A percentile compares a stretch with the other conserved stretches of the same genome.
These are phyloP conservation scores for Drosophila seclusa DNA, from an alignment of 2,888 invertebrate genomes.

Conservation along the genomic window DNA sequence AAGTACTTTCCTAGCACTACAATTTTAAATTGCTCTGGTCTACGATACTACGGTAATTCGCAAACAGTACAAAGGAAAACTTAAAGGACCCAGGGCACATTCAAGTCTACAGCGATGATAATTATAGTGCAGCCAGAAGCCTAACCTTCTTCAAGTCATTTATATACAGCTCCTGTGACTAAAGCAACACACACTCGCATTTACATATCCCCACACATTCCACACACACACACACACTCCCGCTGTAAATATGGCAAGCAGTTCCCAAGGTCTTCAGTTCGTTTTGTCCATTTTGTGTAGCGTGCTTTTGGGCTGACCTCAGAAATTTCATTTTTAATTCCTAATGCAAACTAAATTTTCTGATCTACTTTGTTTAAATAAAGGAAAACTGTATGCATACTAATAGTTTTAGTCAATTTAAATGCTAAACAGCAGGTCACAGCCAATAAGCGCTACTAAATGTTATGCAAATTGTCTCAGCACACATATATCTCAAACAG, in stretches of 20 bases:
- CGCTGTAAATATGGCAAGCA: neutral
- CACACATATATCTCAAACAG: constrained; percentile 8
- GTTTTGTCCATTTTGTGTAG: constrained; percentile 25
- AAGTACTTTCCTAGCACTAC: neutral
- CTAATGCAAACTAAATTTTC: constrained; percentile 15
- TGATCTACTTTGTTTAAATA: neutral
- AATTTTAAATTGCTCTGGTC: neutral
- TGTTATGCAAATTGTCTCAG: constrained; percentile 61
- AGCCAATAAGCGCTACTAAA: constrained; percentile 53
- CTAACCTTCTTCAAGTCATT: neutral
- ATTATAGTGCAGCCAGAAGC: neutral
- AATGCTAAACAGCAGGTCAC: constrained; percentile 55
- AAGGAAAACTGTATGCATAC: constrained; percentile 4
- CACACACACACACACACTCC: neutral
- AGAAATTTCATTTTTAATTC: constrained; percentile 17
- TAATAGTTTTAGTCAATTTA: constrained; percentile 47
- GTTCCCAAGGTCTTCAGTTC: constrained; percentile 15
- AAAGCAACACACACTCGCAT: neutral
- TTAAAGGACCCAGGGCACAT: neutral
- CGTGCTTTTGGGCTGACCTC: constrained; percentile 29
- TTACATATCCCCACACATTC: neutral
- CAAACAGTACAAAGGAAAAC: too few species aligned
- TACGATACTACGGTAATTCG: neutral
- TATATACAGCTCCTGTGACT: neutral
- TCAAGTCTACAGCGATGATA: neutral